Percentiles rank a stretch among this genome's conserved stretches.
These are phyloP conservation scores for Ptychochromis oligacanthus DNA, from an alignment of 2,113 vertebrate species.

Conservation along the genomic window DNA sequence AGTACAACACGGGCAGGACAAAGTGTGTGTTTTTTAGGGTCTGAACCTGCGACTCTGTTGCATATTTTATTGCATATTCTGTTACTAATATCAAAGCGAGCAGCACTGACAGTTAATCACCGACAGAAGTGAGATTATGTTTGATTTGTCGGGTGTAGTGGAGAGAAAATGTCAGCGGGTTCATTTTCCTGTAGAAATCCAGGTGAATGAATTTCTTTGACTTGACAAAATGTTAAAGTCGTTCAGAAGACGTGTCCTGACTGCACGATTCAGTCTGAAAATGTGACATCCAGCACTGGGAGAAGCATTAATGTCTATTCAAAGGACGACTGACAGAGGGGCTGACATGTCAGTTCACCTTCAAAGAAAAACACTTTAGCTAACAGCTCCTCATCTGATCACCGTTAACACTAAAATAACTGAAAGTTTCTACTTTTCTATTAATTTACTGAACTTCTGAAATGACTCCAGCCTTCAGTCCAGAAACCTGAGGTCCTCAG, in stretches of 20 bases:
- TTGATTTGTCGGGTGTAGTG: not conserved
- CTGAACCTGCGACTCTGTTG: slow-evolving; percentile 1
- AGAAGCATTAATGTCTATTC: not conserved
- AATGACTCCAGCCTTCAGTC: not conserved
- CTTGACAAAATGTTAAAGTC: not conserved
- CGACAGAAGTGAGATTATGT: not conserved
- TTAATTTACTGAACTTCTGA: not conserved
- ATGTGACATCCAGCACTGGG: not conserved
- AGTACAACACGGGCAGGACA: not conserved
- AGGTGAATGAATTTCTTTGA: not conserved
- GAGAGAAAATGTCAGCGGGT: not conserved
- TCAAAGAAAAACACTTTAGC: not conserved
- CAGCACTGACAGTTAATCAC: not conserved
- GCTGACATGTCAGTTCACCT: not conserved
- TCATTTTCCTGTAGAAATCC: not conserved
- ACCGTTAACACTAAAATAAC: fast-evolving
- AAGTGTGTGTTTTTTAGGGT: not conserved
- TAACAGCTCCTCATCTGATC: not conserved
- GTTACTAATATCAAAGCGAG: slow-evolving; percentile 8
- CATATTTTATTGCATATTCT: slow-evolving; percentile 34
- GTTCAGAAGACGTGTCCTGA: not conserved
- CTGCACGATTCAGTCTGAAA: not conserved
- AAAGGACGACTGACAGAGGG: not conserved
- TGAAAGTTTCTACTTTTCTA: not conserved
- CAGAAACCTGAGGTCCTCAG: not conserved